Base-by-base conservation (phyloP, 2,797 vertebrate genomes). In the Prunella strophiata region DNA sequence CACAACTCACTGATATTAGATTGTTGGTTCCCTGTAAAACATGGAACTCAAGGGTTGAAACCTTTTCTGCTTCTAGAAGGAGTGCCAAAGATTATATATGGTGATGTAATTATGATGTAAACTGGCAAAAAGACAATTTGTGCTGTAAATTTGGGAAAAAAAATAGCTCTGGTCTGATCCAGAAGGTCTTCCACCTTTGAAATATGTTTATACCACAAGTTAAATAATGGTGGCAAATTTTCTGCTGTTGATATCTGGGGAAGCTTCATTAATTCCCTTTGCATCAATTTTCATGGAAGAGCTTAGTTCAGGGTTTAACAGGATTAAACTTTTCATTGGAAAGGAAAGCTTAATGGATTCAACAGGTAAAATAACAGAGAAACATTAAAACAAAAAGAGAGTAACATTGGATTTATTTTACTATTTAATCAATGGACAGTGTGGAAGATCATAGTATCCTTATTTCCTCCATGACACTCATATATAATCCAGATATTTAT, bases 71-170 rank as follows among this genome's bases (percentile, higher is more conserved):
- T 88, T 86, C 65, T 42, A 61, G 52, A 65, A 77, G 40, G 43
- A 62, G 54, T 48, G 67, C 62, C 77, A 89, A 66, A 83, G 15
- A 27, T 80, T 85, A 67, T 83, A 85, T 34, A 27, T 22, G 25
- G 15, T 94, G 86, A 94, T 72, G 54, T 83, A 93, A 91, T 94
- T 89, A 85, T 80, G 89, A 92, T 54, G 68, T 82, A 92, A 91
- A 54, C 54, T 93, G 94, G 68, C 65, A 89, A 9, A 16, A 81
- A 42, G 58, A 74, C 54, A 89, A 85, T 27, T 77, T 83, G 30
- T 72, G 45, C 43, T 80, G 57, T 71, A 80, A 91, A 87, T 59
- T 11, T 76, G 50, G 20, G 16, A 81, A 59, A 70, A 78, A 66
- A 14, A n/a, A 10, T 43, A 93, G 5, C 50, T 59, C 25, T 58